Evolutionary conservation across 2,888 invertebrate genomes (phyloP), one percentile per base, ranked within the genome.

Genomic region (Ormia ochracea): DNA sequence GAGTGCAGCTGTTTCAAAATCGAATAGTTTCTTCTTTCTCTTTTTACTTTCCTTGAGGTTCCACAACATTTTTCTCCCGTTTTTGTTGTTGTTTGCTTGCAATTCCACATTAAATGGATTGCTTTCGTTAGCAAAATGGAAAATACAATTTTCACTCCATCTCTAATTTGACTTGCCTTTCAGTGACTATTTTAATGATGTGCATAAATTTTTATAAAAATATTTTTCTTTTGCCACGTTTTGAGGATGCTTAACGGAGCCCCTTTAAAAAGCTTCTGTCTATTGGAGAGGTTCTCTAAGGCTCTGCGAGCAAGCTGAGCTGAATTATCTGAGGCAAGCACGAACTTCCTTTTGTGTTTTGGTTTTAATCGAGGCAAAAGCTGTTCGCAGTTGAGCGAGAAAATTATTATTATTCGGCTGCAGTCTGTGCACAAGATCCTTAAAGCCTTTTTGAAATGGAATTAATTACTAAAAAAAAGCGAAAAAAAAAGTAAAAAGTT

Each of bases 111-210:
- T 63, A 76, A 69, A 76, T 76, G 54, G 69, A 76, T 69, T 68
- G 56, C 48, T 56, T 63, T 69, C 54, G 54, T 69, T 76, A 76
- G 69, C 48, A 31, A 76, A 74, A 74, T 65, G 38, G 65, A 41
- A 58, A 41, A 41, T 56, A 31, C 26, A 31, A 31, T 63, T 56
- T 54, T 50, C 33, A 23, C 72, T 66, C 10, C 50, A 41, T 66
- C 58, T 58, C 17, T 28, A 59, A 33, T 66, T 66, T 74, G 48
- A 26, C 58, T 23, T 59, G 50, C 38, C 48, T 48, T 65, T 73
- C 65, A 36, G 56, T 56, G 74, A 48, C 38, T 28, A 41, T 74
- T 74, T 74, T 66, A 66, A 65, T 66, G 74, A 66, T 74, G 74
- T 74, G 48, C 48, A 74, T 66, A 74, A 41, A 50, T 74, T 74